phyloP scores from a whole-genome alignment of 1,140 invertebrate genomes.

The Ooceraea biroi region DNA sequence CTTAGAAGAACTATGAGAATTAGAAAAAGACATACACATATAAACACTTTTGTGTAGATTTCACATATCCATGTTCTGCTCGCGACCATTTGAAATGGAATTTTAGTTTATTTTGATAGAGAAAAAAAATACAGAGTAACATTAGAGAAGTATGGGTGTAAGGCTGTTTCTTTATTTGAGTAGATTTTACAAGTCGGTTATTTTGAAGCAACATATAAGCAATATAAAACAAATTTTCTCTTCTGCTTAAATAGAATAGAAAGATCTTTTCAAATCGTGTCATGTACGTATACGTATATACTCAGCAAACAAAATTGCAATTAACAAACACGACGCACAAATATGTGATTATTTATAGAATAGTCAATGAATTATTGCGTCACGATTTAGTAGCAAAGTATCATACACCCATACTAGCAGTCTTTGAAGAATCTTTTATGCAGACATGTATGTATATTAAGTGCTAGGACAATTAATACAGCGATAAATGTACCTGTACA shows the following conservation, averaged over 20 bases:
- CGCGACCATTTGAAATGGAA: conserved; percentile 56
- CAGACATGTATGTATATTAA: conserved; percentile 52
- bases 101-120: conserved; percentile 34
- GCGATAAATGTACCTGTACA: conserved; percentile 84
- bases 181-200: no score
- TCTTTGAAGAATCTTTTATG: conserved; percentile 18
- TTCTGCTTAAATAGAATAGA: neutral
- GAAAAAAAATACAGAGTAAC: neutral
- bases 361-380: neutral
- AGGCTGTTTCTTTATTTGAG: neutral
- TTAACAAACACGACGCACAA: neutral
- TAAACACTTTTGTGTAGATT: conserved; percentile 64
- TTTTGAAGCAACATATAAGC: no score
- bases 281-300: neutral
- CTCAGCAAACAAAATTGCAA: neutral
- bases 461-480: conserved; percentile 80
- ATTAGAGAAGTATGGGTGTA: conserved; percentile 44
- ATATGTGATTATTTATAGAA: neutral
- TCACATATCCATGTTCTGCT: conserved; percentile 74
- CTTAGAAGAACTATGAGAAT: conserved; percentile 33
- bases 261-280: neutral
- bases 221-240: neutral
- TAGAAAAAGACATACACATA: conserved; percentile 15
- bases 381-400: neutral
- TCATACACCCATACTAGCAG: conserved; percentile 16